phyloP scores from a whole-genome alignment of 2,888 invertebrate species.

The Spilarctia lutea region DNA sequence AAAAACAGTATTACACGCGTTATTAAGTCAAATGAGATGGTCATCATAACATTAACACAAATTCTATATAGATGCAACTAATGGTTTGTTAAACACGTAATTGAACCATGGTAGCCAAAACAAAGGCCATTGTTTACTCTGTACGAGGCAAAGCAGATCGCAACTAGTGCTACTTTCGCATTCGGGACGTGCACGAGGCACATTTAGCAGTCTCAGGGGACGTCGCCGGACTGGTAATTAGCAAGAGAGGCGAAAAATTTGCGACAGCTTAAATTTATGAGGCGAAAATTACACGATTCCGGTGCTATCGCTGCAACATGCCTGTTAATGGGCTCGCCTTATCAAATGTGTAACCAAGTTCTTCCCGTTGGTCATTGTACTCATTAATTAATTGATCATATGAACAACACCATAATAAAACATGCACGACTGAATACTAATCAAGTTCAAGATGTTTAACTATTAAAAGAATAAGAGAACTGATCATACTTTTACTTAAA shows the following conservation, averaged over 20 bases:
- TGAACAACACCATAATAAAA: no score
- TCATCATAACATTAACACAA: slow-evolving; percentile 43
- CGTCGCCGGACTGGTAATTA: slow-evolving; percentile 84
- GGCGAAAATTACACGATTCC: slow-evolving; percentile 85
- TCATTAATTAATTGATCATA: slow-evolving; percentile 58
- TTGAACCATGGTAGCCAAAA: slow-evolving; percentile 76
- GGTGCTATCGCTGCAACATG: slow-evolving; percentile 82
- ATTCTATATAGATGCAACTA: slow-evolving; percentile 57
- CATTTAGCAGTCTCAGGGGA: slow-evolving; percentile 84
- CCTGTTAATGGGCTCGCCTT: slow-evolving; percentile 84
- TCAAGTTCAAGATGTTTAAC: not conserved
- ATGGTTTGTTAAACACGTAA: slow-evolving; percentile 71
- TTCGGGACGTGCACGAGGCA: slow-evolving; percentile 82
- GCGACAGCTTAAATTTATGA: slow-evolving; percentile 86
- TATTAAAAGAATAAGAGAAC: not conserved
- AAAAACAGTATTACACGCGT: slow-evolving; percentile 13
- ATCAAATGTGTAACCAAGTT: slow-evolving; percentile 69
- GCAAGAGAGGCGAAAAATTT: slow-evolving; percentile 85
- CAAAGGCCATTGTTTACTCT: slow-evolving; percentile 82
- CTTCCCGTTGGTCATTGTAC: slow-evolving; percentile 41
- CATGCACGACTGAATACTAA: not conserved
- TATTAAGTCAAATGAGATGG: slow-evolving; percentile 30
- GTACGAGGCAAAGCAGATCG: slow-evolving; percentile 72
- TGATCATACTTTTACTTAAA: not conserved
- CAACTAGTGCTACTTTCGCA: slow-evolving; percentile 77